A percentile compares a stretch with the other conserved stretches of the same genome.
Conservation (phyloP, 2,113 vertebrate species). For the Platysteira castanea region DNA sequence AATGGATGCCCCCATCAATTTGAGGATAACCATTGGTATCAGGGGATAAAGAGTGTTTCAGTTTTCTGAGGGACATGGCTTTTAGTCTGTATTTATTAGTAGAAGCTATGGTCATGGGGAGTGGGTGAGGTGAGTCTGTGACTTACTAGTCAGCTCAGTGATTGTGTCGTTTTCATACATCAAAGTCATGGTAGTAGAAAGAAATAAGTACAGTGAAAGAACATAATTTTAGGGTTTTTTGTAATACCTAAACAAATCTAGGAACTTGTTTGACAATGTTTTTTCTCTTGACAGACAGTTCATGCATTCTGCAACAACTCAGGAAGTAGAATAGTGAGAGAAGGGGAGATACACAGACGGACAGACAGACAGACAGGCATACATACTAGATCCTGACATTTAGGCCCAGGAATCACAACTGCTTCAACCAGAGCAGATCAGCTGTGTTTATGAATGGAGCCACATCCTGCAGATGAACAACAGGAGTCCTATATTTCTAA, state of each 20-base stretch:
- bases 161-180: not conserved
- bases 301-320: not conserved
- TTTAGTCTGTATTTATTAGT: not conserved
- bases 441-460: not conserved
- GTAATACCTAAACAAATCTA: not conserved
- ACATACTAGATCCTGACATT: not conserved
- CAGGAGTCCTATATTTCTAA: not conserved
- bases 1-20: not conserved
- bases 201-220: not conserved
- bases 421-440: not conserved
- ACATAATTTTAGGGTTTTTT: not conserved
- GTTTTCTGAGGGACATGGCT: not conserved
- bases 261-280: not conserved
- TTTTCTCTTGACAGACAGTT: not conserved
- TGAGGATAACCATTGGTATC: not conserved
- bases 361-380: fast-evolving
- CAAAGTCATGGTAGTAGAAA: not conserved
- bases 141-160: not conserved
- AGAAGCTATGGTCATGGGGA: not conserved
- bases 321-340: not conserved
- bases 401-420: not conserved
- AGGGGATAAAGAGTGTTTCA: not conserved
- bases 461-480: not conserved
- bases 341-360: not conserved
- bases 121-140: not conserved